Evolutionary conservation across 2,113 vertebrate species (phyloP), one percentile per base, ranked within the genome.

Genomic region (Hucho hucho): DNA sequence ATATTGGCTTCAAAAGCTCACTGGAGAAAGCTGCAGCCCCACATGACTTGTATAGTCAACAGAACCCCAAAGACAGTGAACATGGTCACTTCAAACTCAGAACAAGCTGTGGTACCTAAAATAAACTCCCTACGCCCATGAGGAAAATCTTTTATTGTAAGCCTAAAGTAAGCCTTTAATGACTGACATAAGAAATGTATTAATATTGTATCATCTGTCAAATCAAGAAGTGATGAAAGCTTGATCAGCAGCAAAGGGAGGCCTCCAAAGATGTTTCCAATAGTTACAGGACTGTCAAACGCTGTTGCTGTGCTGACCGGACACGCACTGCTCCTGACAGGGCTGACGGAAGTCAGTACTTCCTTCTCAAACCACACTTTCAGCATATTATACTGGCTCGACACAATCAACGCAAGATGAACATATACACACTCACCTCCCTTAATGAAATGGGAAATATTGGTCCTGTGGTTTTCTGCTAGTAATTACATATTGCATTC

Each of bases 281-380:
- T 63, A 63, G 76, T 47, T 67, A 56, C 58, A 73, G 69, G 77
- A 70, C 74, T 61, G 70, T 72, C 49, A 59, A 43, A 22, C 49
- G 9, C 7, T 61, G 58, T 61, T n/a, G 20, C n/a, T 75, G 24
- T 75, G 75, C 73, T 81, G 75, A 80, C 69, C 46, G 61, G 64
- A 69, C 1, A 69, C 14, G 56, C 25, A 43, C 2, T 43, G 37
- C 64, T 28, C 28, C 64, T 70, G 56, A 80, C 61, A 79, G 64
- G 76, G 75, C 74, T 68, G 59, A 74, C 49, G 26, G 26, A 67
- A 64, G 12, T 71, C 18, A 78, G 64, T 63, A 18, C 72, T 76
- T 79, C 24, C 43, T 16, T 74, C 46, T 75, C 28, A 64, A 64
- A 73, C 71, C 7, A 63, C 32, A 46, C 29, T 63, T 58, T 37